Evolutionary conservation across 53 echinoderm and acorn worm species (phyloP).

Genomic region (Luidia sarsii): DNA sequence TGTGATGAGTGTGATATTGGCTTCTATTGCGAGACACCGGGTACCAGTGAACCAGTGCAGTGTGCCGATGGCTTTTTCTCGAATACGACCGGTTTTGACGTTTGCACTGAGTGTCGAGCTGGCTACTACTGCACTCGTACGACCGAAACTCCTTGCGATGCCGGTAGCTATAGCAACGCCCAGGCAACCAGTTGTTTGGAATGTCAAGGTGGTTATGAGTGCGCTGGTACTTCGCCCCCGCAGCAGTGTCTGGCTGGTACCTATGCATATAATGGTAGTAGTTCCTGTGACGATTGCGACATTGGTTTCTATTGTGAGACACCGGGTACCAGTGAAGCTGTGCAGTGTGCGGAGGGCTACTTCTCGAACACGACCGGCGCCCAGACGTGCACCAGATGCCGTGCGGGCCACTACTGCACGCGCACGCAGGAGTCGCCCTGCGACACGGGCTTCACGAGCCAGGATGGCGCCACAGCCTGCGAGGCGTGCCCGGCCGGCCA

Average conservation of each 20-base stretch:
- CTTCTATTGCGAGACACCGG: conserved; percentile 75
- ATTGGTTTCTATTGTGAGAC: conserved; percentile 77
- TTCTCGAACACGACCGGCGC: conserved; percentile 48
- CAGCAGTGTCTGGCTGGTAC: conserved; percentile 65
- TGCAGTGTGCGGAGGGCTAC: conserved; percentile 67
- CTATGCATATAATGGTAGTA: conserved; percentile 83
- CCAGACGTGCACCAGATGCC: conserved; percentile 58
- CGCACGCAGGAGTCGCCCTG: conserved; percentile 56
- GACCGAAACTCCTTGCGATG: conserved; percentile 57
- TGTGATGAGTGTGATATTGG: conserved; percentile 74
- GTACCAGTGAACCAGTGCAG: conserved; percentile 72
- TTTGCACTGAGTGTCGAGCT: conserved; percentile 62
- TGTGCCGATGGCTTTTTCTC: conserved; percentile 82
- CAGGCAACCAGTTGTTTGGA: conserved; percentile 71
- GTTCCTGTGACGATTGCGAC: conserved; percentile 63
- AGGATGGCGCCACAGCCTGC: conserved; percentile 63
- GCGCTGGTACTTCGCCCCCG: conserved; percentile 63
- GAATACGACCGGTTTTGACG: conserved; percentile 43
- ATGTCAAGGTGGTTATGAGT: conserved; percentile 86
- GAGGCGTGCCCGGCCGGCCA: conserved; percentile 84
- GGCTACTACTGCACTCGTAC: conserved; percentile 77
- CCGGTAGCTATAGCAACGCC: conserved; percentile 74
- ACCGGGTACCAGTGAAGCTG: conserved; percentile 60
- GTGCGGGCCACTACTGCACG: conserved; percentile 76
- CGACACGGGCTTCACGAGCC: conserved; percentile 72